Base-by-base conservation (phyloP, 2,888 invertebrate species). In the Micoletzkya japonica region DNA sequence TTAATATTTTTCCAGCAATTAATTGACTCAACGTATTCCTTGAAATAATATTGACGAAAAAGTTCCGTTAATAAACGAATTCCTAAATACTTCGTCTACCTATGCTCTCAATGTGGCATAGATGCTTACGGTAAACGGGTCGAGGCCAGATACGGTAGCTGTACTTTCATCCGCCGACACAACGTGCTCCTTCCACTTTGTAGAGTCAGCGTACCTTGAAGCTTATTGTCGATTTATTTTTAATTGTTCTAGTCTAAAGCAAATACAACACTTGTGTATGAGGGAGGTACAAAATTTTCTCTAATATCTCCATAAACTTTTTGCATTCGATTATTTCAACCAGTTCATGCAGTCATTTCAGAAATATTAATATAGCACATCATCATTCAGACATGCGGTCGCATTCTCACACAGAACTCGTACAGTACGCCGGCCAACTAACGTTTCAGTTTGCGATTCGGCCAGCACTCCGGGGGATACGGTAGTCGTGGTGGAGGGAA, bases 181-280 rank as follows among this genome's bases (percentile, higher is more conserved):
- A 0, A 44, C 37, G 54, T 63, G 61, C 52, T 70, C 70, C 17
- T 34, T 39, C 57, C 68, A 57, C 24, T 26, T 7, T 2, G 44
- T 30, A 0, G 70, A 70, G 36, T 70, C 70, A 10, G 39, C 59
- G 32, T 71, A 71, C 39, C 71, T 70, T 44, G 50, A 44, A 14
- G 10, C 20, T 44, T 10, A 44, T 14, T 44, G 10, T 44, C 20
- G 44, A 44, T 14, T 44, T 44, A 44, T 44, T 44, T 44, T 14
- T 44, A 44, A 44, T 44, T 14, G 10, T 44, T 14, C 10, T 44
- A 44, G 20, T n/a, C 7, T 3, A 28, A 24, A n/a, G 39, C 10
- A 44, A 49, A 30, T 36, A 26, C n/a, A n/a, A n/a, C n/a, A n/a
- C n/a, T n/a, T n/a, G n/a, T n/a, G n/a, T n/a, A n/a, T n/a, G n/a